These are phyloP conservation scores for Nebria ingens DNA, from an alignment of 1,140 invertebrate genomes.

Conservation along the genomic window DNA sequence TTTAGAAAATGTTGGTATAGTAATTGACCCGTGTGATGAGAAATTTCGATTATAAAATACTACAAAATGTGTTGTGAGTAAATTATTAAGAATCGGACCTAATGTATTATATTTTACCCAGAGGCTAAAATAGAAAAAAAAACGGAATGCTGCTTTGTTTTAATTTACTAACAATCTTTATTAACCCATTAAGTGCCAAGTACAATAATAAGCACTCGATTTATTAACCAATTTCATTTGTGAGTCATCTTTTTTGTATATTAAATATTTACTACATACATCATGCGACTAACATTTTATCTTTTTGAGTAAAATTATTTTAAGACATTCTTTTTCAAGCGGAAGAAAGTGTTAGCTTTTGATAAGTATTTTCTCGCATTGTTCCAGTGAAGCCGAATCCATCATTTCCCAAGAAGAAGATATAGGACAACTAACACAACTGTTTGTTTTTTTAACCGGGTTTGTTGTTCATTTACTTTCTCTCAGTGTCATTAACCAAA, in stretches of 20 bases:
- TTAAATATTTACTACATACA: not conserved
- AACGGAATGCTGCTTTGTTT: too few relatives aligned
- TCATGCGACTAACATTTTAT: not conserved
- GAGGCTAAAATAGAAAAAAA: too few relatives aligned
- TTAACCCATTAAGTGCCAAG: too few relatives aligned
- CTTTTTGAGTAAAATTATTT: not conserved
- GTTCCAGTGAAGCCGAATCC: slow-evolving; percentile 3
- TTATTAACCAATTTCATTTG: not conserved
- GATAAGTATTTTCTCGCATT: not conserved
- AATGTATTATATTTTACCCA: too few relatives aligned
- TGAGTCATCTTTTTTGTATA: not conserved
- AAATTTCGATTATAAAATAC: too few relatives aligned
- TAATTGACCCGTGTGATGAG: too few relatives aligned
- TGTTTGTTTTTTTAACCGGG: slow-evolving; percentile 5
- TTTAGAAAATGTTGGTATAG: too few relatives aligned
- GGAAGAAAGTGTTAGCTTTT: not conserved
- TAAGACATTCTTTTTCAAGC: not conserved
- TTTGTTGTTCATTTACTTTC: slow-evolving; percentile 8
- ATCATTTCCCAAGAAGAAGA: slow-evolving; percentile 1
- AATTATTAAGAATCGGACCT: too few relatives aligned
- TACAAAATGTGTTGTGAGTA: too few relatives aligned
- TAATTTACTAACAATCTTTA: too few relatives aligned
- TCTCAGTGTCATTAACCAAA: slow-evolving; percentile 1
- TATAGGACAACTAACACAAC: slow-evolving; percentile 1
- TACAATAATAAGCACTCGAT: not conserved